phyloP scores from a whole-genome alignment of 2,797 vertebrate species.

The Acanthurus tractus region DNA sequence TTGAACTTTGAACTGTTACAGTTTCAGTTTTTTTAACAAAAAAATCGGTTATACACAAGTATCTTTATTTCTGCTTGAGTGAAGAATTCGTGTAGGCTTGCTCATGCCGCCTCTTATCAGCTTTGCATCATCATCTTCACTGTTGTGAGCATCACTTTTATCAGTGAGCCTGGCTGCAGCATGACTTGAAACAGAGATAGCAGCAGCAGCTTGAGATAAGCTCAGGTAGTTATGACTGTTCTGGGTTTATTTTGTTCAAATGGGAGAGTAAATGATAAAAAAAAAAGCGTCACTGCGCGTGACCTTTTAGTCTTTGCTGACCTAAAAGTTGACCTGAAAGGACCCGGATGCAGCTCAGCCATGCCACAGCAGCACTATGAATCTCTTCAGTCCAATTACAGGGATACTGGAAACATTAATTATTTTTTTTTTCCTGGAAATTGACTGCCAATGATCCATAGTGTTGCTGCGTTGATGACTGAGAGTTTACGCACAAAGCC shows the following conservation, averaged over 20 bases:
- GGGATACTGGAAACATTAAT: constrained; percentile 41
- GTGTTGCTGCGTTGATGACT: constrained; percentile 55
- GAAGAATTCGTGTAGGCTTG: neutral
- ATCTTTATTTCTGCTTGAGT: too few species aligned
- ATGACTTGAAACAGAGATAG: constrained; percentile 40
- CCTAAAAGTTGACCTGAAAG: constrained; percentile 41
- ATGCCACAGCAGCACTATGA: constrained; percentile 5
- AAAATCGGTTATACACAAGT: too few species aligned
- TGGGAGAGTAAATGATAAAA: neutral
- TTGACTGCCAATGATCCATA: constrained; percentile 65
- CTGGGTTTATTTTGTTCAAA: constrained; percentile 23
- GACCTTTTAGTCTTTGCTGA: neutral
- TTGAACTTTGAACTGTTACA: too few species aligned
- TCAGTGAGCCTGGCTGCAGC: constrained; percentile 33
- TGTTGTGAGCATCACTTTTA: constrained; percentile 26
- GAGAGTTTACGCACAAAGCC: constrained; percentile 44
- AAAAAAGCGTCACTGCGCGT: neutral
- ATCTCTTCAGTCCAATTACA: constrained; percentile 21
- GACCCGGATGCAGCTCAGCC: constrained; percentile 2
- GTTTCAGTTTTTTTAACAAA: too few species aligned
- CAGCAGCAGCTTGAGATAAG: constrained; percentile 13
- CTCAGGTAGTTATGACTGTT: constrained; percentile 9
- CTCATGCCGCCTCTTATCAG: constrained; percentile 11
- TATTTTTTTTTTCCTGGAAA: constrained; percentile 49
- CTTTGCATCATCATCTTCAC: neutral